phyloP scores from a whole-genome alignment of 2,113 vertebrate species.

The Bubo blakistoni region DNA sequence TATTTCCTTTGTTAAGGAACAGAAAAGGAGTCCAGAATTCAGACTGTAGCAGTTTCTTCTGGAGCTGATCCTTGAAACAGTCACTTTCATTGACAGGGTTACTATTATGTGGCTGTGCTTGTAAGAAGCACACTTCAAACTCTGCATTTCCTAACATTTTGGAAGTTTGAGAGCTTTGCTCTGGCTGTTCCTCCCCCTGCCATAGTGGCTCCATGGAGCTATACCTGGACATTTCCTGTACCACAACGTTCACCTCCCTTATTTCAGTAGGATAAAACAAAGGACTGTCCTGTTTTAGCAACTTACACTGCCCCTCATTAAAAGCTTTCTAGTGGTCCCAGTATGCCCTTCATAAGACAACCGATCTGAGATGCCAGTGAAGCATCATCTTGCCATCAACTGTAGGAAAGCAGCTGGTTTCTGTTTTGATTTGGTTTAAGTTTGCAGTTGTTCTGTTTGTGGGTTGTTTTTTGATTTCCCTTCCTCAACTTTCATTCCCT shows the following conservation, averaged over 20 bases:
- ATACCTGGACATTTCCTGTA: background rate
- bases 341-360: background rate
- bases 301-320: background rate
- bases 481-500: background rate
- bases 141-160: background rate
- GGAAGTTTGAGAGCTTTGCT: background rate
- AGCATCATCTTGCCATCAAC: background rate
- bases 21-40: background rate
- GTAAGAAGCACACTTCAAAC: background rate
- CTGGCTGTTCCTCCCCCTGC: background rate
- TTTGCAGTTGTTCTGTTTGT: background rate
- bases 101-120: background rate
- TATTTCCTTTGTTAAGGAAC: background rate
- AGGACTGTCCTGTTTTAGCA: background rate
- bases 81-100: background rate
- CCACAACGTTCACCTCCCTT: background rate
- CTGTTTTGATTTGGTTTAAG: accelerated
- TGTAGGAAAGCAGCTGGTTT: background rate
- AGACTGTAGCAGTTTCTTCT: background rate
- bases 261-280: background rate
- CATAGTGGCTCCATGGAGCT: background rate
- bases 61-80: background rate
- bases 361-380: background rate
- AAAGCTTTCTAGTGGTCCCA: background rate
- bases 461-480: background rate